Conservation (phyloP, 2,113 vertebrate genomes). For the Sclerurus mexicanus region DNA sequence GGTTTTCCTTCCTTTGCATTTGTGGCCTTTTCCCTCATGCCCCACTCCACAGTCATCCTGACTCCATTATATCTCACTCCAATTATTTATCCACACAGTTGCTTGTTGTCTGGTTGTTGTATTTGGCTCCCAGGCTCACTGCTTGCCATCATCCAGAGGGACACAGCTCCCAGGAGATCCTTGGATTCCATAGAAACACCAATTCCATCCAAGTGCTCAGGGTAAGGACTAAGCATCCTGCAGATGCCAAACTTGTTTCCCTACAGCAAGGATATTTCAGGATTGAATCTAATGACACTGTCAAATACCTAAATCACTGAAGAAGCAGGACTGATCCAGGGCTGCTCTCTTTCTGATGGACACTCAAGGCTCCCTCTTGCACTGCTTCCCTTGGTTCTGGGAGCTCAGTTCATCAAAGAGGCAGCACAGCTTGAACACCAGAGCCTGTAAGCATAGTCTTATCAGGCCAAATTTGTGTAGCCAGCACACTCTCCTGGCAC, state of each 20-base stretch:
- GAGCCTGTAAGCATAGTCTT: not conserved
- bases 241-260: not conserved
- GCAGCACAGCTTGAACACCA: not conserved
- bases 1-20: not conserved
- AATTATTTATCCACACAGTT: not conserved
- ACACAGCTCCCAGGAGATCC: not conserved
- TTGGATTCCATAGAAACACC: not conserved
- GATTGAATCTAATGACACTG: not conserved
- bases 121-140: not conserved
- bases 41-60: not conserved
- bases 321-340: not conserved
- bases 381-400: not conserved
- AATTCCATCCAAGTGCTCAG: not conserved
- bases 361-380: not conserved
- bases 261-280: not conserved
- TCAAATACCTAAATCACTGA: not conserved
- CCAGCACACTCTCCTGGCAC: constrained; percentile 58
- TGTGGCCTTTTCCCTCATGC: not conserved
- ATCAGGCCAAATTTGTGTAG: not conserved
- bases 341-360: not conserved
- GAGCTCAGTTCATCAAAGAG: not conserved
- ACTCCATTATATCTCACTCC: not conserved
- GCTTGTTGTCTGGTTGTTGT: not conserved
- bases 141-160: not conserved
- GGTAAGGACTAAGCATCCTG: not conserved